Evolutionary conservation across 1,140 invertebrate genomes (phyloP).

Genomic region (Tetraneura akinire): DNA sequence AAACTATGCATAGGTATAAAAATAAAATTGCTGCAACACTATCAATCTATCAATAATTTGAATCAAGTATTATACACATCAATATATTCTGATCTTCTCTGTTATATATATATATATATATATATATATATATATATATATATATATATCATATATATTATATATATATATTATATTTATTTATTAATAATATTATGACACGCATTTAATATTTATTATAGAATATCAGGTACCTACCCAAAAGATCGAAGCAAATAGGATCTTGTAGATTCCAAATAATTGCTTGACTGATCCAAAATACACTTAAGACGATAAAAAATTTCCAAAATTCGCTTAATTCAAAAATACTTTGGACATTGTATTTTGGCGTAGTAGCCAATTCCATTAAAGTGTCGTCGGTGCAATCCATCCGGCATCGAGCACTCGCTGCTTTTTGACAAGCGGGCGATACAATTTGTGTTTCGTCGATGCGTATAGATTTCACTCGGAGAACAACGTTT

Average conservation of each 20-base stretch:
- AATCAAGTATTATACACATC: no score
- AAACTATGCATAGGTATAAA: no score
- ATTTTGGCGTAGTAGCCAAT: not conserved
- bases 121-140: no score
- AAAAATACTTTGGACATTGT: not conserved
- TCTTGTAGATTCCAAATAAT: slow-evolving; percentile 29
- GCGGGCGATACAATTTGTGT: not conserved
- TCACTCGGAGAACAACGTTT: not conserved
- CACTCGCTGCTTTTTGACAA: not conserved
- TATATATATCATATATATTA: no score
- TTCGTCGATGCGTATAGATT: not conserved
- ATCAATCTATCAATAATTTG: no score
- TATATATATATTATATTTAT: no score
- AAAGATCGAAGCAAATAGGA: slow-evolving; percentile 18
- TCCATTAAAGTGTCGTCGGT: not conserved
- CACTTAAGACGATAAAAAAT: slow-evolving; percentile 4
- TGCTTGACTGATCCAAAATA: slow-evolving; percentile 16
- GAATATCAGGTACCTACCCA: slow-evolving; percentile 23
- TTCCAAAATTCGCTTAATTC: not conserved
- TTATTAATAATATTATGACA: no score
- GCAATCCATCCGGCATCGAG: not conserved
- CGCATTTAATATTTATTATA: not conserved
- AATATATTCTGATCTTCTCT: no score
- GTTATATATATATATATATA: no score
- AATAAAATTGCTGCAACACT: no score